phyloP scores from a whole-genome alignment of 2,888 invertebrate species.

The Scaptomyza reducta region DNA sequence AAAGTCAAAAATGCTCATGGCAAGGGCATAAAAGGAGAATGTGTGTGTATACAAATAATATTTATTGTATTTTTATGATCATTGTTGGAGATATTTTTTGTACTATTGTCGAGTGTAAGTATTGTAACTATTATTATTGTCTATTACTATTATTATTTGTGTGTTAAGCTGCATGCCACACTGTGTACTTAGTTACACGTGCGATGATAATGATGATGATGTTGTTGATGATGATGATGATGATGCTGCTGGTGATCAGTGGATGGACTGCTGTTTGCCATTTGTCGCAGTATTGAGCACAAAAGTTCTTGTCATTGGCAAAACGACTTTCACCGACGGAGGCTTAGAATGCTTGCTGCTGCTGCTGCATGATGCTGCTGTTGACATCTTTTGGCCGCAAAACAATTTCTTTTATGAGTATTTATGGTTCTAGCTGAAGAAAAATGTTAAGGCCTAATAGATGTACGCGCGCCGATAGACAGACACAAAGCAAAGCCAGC shows the following conservation, averaged over 20 bases:
- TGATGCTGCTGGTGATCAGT: conserved; percentile 29
- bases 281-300: conserved; percentile 63
- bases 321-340: conserved; percentile 73
- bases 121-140: conserved; percentile 63
- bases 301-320: conserved; percentile 74
- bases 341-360: conserved; percentile 56
- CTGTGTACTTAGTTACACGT: conserved; percentile 69
- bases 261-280: conserved; percentile 27
- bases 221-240: conserved; percentile 24
- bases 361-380: conserved; percentile 15
- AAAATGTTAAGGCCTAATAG: conserved; percentile 30
- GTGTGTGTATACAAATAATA: conserved; percentile 2
- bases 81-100: conserved; percentile 32
- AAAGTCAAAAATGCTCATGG: background rate
- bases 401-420: conserved; percentile 49
- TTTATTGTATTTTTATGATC: conserved; percentile 27
- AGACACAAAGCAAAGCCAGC: background rate
- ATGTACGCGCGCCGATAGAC: conserved; percentile 31
- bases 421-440: conserved; percentile 36
- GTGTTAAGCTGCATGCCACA: conserved; percentile 69
- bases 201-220: conserved; percentile 24
- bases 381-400: conserved; percentile 59
- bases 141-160: conserved; percentile 72
- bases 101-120: conserved; percentile 26
- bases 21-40: conserved; percentile 10